Conservation (phyloP, 1,140 invertebrate species). For the Brachionus plicatilis region DNA sequence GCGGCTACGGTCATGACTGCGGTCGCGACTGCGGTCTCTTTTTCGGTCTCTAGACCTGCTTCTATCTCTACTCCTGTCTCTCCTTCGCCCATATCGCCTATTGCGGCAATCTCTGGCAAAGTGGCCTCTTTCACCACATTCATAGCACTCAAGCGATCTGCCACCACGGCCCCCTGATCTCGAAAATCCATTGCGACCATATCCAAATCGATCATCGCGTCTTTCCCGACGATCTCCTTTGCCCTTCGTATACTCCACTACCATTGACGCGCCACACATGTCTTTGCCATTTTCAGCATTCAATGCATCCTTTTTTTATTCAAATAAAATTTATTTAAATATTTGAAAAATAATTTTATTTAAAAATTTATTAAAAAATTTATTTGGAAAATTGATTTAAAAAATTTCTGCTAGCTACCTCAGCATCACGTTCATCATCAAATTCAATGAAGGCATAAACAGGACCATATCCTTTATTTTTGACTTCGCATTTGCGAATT, state of each 20-base stretch:
- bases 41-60: neutral
- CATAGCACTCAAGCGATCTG: slow-evolving; percentile 30
- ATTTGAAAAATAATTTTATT: neutral
- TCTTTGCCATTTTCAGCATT: slow-evolving; percentile 38
- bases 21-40: neutral
- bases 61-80: slow-evolving; percentile 1
- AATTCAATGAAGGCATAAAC: slow-evolving; percentile 95
- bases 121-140: slow-evolving; percentile 31
- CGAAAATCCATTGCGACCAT: slow-evolving; percentile 21
- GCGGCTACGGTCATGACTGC: neutral
- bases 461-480: slow-evolving; percentile 42
- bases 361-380: neutral
- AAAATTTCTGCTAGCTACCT: slow-evolving; percentile 60
- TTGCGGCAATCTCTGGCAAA: slow-evolving; percentile 39
- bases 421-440: slow-evolving; percentile 86
- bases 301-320: slow-evolving; percentile 25
- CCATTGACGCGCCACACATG: slow-evolving; percentile 34
- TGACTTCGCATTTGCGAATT: slow-evolving; percentile 24
- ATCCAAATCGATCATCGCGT: neutral
- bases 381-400: neutral
- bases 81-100: slow-evolving; percentile 7
- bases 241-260: slow-evolving; percentile 23
- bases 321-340: neutral
- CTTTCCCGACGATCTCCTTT: slow-evolving; percentile 18
- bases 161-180: slow-evolving; percentile 6